A percentile compares a stretch with the other conserved stretches of the same genome.
Evolutionary conservation across 2,888 invertebrate genomes (phyloP).

Genomic region (Dolichomitus sp.): DNA sequence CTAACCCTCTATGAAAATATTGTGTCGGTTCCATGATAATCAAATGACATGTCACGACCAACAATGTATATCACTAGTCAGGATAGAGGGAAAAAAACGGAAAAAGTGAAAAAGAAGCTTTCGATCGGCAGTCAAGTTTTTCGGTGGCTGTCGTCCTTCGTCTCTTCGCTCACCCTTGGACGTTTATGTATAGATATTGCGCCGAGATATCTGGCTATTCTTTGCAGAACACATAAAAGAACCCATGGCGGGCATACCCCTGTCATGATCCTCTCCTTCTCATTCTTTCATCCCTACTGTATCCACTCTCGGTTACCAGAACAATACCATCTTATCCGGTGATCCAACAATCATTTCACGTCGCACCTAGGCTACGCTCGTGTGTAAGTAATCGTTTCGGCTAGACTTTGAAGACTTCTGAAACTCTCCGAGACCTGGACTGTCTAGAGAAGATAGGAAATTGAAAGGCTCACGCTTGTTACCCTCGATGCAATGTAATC

Average conservation of each 20-base stretch:
- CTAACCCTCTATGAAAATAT: background rate
- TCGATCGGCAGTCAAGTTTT: constrained; percentile 6
- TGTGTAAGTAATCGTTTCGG: constrained; percentile 30
- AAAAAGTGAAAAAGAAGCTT: constrained; percentile 1
- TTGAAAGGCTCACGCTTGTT: constrained; percentile 8
- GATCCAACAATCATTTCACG: constrained; percentile 61
- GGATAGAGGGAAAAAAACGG: background rate
- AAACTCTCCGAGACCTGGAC: constrained; percentile 16
- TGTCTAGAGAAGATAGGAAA: constrained; percentile 39
- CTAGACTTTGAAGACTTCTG: constrained; percentile 20
- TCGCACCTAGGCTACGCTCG: constrained; percentile 17
- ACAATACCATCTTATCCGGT: constrained; percentile 48
- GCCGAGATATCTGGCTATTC: constrained; percentile 1
- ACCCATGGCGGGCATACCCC: background rate
- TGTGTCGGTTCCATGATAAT: background rate
- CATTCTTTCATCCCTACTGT: constrained; percentile 12
- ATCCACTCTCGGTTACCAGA: constrained; percentile 19
- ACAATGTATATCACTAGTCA: background rate
- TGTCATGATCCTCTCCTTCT: background rate
- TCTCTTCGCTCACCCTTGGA: constrained; percentile 5
- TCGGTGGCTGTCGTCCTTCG: constrained; percentile 3
- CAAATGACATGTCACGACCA: background rate
- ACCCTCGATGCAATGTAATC: background rate
- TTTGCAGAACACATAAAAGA: constrained; percentile 2
- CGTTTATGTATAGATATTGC: constrained; percentile 3